Percentiles rank a stretch among this genome's conserved stretches.
Evolutionary conservation across 2,113 vertebrate genomes (phyloP).

Genomic region (Platichthys stellatus): DNA sequence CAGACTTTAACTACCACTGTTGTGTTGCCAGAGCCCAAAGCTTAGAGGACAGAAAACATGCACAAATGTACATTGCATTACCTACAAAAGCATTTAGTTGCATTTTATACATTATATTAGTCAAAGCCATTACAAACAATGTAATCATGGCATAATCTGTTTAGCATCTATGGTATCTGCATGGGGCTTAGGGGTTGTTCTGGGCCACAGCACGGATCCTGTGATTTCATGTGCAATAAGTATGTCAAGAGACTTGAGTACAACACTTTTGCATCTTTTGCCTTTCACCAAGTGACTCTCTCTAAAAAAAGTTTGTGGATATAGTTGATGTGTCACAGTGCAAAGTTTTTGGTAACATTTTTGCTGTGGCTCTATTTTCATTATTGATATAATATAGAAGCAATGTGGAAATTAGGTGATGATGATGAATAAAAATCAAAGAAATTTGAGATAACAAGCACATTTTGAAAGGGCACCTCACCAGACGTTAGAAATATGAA

Average conservation of each 20-base stretch:
- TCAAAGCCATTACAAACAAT: conserved; percentile 18
- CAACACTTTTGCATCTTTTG: not conserved
- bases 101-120: conserved; percentile 6
- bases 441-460: too few species aligned
- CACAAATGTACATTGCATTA: not conserved
- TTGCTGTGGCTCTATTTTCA: too few species aligned
- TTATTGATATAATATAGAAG: too few species aligned
- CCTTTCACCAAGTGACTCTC: not conserved
- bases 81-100: conserved; percentile 1
- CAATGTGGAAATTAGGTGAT: too few species aligned
- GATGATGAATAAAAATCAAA: too few species aligned
- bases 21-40: not conserved
- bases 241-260: conserved; percentile 11
- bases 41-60: not conserved
- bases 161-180: conserved; percentile 17
- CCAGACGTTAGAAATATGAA: too few species aligned
- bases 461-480: too few species aligned
- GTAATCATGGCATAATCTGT: conserved; percentile 45
- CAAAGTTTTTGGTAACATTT: too few species aligned
- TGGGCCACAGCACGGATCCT: not conserved
- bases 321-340: too few species aligned
- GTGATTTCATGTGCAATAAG: conserved; percentile 29
- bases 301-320: not conserved
- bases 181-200: conserved; percentile 37
- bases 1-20: not conserved